Base-by-base conservation (phyloP, 2,888 invertebrate genomes). In the Ophion obscuratus region DNA sequence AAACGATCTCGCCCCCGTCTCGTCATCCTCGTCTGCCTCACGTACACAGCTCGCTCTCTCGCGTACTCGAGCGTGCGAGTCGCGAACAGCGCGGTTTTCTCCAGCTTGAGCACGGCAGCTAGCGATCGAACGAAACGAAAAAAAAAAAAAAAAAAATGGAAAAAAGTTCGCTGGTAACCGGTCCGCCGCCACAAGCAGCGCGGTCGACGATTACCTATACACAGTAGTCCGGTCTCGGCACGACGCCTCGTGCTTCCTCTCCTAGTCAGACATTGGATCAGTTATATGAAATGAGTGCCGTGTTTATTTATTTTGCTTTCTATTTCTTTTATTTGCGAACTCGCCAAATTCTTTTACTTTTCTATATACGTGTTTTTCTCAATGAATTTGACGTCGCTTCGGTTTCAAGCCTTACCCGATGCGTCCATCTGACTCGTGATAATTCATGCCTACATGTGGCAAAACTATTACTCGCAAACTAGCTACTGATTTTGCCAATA, bases 1-100 rank as follows among this genome's bases (percentile, higher is more conserved):
- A 89, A 88, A 89, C 88, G 87, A 87, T 88, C 88, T 87, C 88
- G 85, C 85, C 81, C 81, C 88, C 74, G 81, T 84, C 86, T 62
- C 36, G 36, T 78, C 74, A 57, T 78, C 78, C 78, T 68, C 40
- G 24, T 78, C 70, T 14, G 24, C 14, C 36, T 57, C 47, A 36
- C 20, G 17, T 53, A 53, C 11, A 53, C 11, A 64, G 44, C n/a
- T 44, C 62, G 31, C 57, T 44, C 62, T 24, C 75, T 11, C 73
- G 73, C 66, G 57, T 53, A 47, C 81, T 68, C 76, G 68, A 74
- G 59, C 80, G 77, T 74, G 67, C 80, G 71, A 79, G 61, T 31
- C 75, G 61, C 24, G 24, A 68, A 53, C 61, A 47, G 27, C 53
- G 71, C 59, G 80, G 73, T 80, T 64, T 80, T 62, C 80, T 80